phyloP scores from a whole-genome alignment of 2,888 invertebrate genomes.

The Zelleria hepariella region DNA sequence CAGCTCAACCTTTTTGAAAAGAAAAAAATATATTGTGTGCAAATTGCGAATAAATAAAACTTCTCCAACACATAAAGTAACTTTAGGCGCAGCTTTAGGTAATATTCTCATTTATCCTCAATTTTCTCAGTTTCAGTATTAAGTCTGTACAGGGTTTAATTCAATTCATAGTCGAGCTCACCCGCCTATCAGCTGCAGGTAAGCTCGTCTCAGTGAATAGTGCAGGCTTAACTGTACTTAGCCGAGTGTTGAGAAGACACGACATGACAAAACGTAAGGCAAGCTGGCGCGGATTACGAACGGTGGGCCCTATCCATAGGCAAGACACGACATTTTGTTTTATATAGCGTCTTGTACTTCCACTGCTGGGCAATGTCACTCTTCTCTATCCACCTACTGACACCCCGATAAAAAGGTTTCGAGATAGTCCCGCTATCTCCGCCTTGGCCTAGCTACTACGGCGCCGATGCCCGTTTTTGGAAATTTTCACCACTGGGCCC shows the following conservation, averaged over 20 bases:
- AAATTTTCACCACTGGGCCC: too few relatives aligned
- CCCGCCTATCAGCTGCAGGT: background rate
- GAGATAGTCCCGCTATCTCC: too few relatives aligned
- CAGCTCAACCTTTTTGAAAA: too few relatives aligned
- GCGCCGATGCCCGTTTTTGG: too few relatives aligned
- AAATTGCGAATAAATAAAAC: too few relatives aligned
- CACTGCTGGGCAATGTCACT: too few relatives aligned
- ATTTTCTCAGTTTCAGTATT: background rate
- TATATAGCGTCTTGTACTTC: background rate
- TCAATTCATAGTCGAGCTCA: background rate
- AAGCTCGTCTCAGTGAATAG: background rate
- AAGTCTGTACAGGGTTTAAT: background rate
- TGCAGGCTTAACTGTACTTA: constrained; percentile 1
- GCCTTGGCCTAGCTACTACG: too few relatives aligned
- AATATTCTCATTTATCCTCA: background rate
- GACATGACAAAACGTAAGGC: background rate
- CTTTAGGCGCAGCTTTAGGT: too few relatives aligned
- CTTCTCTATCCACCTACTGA: too few relatives aligned
- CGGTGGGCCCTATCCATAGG: background rate
- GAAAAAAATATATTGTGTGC: too few relatives aligned
- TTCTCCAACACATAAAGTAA: too few relatives aligned
- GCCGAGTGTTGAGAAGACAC: background rate
- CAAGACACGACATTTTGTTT: background rate
- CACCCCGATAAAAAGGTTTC: too few relatives aligned
- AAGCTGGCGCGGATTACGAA: background rate